A percentile compares a stretch with the other conserved stretches of the same genome.
These are phyloP conservation scores for Cosmorhoe ocellata DNA, from an alignment of 2,888 invertebrate genomes.

Conservation along the genomic window DNA sequence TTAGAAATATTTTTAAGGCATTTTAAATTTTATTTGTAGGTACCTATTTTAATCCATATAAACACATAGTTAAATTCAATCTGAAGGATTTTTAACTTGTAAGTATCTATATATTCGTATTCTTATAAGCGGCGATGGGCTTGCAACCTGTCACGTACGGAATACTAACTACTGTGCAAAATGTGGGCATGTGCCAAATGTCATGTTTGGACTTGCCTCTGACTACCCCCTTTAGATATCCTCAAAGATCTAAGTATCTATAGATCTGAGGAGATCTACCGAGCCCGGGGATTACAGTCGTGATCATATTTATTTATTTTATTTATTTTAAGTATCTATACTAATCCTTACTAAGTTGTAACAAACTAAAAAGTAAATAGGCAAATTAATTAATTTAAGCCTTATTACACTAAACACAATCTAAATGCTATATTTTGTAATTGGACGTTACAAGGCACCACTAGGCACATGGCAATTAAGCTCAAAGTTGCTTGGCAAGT, in stretches of 20 bases:
- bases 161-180: too few species aligned
- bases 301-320: too few species aligned
- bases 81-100: background rate
- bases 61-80: background rate
- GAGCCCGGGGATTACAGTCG: too few species aligned
- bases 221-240: too few species aligned
- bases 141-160: too few species aligned
- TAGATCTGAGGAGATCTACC: too few species aligned
- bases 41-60: too few species aligned
- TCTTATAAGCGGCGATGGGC: too few species aligned
- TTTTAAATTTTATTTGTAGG: background rate
- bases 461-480: constrained; percentile 44
- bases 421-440: constrained; percentile 36
- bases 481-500: constrained; percentile 58
- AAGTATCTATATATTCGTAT: too few species aligned
- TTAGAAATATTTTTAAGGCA: background rate
- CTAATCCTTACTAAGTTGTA: background rate
- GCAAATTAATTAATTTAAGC: constrained; percentile 3
- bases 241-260: too few species aligned
- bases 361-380: background rate
- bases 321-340: background rate
- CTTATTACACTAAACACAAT: constrained; percentile 17
- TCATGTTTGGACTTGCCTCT: too few species aligned
- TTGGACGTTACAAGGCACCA: constrained; percentile 37
- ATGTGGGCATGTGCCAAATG: too few species aligned